Evolutionary conservation across 2,888 invertebrate species (phyloP), one percentile per base, ranked within the genome.

Genomic region (Resseliella maxima): DNA sequence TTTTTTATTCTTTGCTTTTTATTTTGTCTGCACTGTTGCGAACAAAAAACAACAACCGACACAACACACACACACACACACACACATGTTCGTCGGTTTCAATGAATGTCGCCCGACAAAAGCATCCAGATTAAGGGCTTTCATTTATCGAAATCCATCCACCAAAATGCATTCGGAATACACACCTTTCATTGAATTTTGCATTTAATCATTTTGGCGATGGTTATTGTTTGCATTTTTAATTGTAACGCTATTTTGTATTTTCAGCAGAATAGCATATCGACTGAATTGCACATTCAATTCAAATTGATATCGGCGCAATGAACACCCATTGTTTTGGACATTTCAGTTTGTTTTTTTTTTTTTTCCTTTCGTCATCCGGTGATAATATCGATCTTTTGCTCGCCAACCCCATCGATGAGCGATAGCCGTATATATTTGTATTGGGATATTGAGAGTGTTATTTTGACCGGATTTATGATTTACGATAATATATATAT

Each of bases 201-300:
- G 18, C 18, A 50, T 50, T 50, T 50, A 6, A 50, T 50, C 46
- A 50, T 50, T n/a, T 50, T 50, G 46, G 41, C 41, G 41, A 18
- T n/a, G n/a, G n/a, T n/a, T 50, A 50, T 50, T 50, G 46, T 50
- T 50, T 50, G 46, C 46, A 18, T 50, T 50, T 50, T 50, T 50
- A 50, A 50, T 50, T 50, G 46, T 50, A 50, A 18, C 18, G 18
- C 46, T 6, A 18, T 18, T 50, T 50, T 18, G 18, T 12, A 50
- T 50, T 50, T 50, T 18, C 1, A 18, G 2, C 46, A 18, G 46
- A 50, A 50, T 2, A 18, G 46, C 46, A 50, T 18, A 18, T 18
- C 8, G 12, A 6, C 8, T 50, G 46, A 50, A 6, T n/a, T 50
- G 46, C 46, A 50, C 18, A 50, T 50, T 50, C 18, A 50, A 50